These are phyloP conservation scores for Tinea trinotella DNA, from an alignment of 2,888 invertebrate species.

Conservation along the genomic window DNA sequence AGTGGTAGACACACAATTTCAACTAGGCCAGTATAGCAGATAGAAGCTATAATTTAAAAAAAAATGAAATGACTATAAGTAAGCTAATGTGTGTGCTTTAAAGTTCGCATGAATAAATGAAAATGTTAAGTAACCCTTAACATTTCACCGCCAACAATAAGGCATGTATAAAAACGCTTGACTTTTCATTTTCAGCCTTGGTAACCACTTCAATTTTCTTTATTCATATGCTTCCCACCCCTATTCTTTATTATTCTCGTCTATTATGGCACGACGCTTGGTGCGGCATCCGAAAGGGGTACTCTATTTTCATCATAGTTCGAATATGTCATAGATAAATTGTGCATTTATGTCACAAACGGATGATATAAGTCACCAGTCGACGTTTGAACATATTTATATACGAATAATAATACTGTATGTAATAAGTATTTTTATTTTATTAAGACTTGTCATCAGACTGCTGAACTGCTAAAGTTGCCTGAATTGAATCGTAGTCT, in stretches of 20 bases:
- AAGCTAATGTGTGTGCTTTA: too few species aligned
- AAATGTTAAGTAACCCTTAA: neutral
- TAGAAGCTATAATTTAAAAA: too few species aligned
- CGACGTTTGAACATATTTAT: too few species aligned
- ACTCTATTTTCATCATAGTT: neutral
- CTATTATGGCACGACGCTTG: conserved; percentile 17
- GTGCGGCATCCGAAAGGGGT: conserved; percentile 8
- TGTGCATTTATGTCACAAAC: neutral
- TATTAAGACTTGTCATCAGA: too few species aligned
- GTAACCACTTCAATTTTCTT: conserved; percentile 17
- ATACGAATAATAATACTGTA: too few species aligned
- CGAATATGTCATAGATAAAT: neutral
- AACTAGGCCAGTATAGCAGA: too few species aligned
- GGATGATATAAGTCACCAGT: neutral
- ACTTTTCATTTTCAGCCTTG: conserved; percentile 4
- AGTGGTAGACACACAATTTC: too few species aligned
- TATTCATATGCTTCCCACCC: conserved; percentile 10
- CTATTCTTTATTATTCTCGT: conserved; percentile 17
- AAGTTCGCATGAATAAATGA: neutral
- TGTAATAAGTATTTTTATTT: too few species aligned
- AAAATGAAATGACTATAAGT: too few species aligned
- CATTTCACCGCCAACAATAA: neutral
- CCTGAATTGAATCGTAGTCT: too few species aligned
- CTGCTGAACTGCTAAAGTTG: too few species aligned
- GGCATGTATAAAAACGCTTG: conserved; percentile 5